phyloP scores from a whole-genome alignment of 2,888 invertebrate species.

The Epistrophella euchroma region DNA sequence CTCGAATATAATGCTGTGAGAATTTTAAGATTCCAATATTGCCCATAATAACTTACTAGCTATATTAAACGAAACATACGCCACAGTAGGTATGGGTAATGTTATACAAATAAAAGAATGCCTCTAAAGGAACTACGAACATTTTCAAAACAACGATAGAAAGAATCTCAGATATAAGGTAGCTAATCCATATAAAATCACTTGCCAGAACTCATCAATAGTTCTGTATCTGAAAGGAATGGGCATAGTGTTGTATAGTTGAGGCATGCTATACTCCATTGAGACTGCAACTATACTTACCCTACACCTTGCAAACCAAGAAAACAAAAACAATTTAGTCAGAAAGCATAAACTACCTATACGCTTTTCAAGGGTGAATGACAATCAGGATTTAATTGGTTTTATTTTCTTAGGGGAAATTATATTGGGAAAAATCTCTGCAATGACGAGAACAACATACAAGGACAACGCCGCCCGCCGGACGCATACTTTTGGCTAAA shows the following conservation, averaged over 20 bases:
- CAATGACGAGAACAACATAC: constrained; percentile 28
- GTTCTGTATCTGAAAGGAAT: background rate
- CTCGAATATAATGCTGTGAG: too few relatives aligned
- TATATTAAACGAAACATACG: too few relatives aligned
- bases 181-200: background rate
- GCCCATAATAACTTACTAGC: too few relatives aligned
- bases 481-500: background rate
- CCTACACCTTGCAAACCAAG: constrained; percentile 4
- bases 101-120: background rate
- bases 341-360: constrained; percentile 10
- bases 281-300: background rate
- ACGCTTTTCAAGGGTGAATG: constrained; percentile 72
- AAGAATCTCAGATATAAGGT: background rate
- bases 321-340: constrained; percentile 33
- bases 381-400: constrained; percentile 83
- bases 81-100: too few relatives aligned
- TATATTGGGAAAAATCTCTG: constrained; percentile 34
- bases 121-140: background rate
- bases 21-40: too few relatives aligned
- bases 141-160: background rate
- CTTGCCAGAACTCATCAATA: constrained; percentile 23
- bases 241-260: constrained; percentile 13
- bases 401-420: constrained; percentile 77
- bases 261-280: constrained; percentile 40
- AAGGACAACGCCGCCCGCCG: constrained; percentile 1